These are phyloP conservation scores for Anoplophora glabripennis DNA, from an alignment of 1,140 invertebrate species.

Conservation along the genomic window DNA sequence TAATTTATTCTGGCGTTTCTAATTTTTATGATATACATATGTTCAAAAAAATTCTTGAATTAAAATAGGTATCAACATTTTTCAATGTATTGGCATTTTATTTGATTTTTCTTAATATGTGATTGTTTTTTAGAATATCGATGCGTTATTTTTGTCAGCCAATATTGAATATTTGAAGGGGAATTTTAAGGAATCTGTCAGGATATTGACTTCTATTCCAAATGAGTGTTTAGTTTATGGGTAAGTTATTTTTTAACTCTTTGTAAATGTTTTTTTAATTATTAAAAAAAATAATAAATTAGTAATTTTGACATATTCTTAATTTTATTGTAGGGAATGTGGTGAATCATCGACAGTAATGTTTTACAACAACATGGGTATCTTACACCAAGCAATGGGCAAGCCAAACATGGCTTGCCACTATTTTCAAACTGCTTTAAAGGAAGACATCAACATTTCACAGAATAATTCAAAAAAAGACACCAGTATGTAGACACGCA, in stretches of 20 bases:
- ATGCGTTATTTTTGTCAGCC: conserved; percentile 64
- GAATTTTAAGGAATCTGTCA: conserved; percentile 66
- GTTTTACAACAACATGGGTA: conserved; percentile 87
- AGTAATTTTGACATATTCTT: conserved; percentile 7
- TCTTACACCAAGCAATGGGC: conserved; percentile 80
- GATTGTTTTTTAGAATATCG: conserved; percentile 57
- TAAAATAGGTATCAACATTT: background rate
- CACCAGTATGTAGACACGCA: conserved; percentile 14
- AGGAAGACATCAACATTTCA: conserved; percentile 69
- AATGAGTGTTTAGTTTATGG: conserved; percentile 52
- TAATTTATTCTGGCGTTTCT: too few species aligned
- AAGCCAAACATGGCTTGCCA: conserved; percentile 83
- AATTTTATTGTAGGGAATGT: conserved; percentile 50
- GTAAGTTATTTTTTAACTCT: conserved; percentile 36
- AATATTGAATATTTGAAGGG: conserved; percentile 70
- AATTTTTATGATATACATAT: too few species aligned
- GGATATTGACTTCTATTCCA: conserved; percentile 61
- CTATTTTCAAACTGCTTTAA: conserved; percentile 81
- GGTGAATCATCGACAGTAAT: conserved; percentile 68
- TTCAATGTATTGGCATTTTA: background rate
- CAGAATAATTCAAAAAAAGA: conserved; percentile 39
- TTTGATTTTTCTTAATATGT: conserved; percentile 18
- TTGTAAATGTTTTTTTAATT: background rate
- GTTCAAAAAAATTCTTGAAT: too few species aligned
- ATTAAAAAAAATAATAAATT: too few species aligned